Evolutionary conservation across 2,888 invertebrate genomes (phyloP).

Genomic region (Trichogramma dendrolimi): DNA sequence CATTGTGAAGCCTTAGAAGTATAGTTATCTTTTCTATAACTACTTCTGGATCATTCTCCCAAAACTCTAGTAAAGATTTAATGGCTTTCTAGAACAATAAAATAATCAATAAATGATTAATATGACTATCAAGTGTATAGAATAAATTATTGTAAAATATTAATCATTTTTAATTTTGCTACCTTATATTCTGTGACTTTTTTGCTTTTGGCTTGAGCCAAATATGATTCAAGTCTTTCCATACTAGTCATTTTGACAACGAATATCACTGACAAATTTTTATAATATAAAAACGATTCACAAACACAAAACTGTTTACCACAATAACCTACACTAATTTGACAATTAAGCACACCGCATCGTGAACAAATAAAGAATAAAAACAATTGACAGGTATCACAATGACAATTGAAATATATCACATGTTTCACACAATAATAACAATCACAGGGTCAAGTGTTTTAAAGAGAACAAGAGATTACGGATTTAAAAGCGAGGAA

Average conservation of each 20-base stretch:
- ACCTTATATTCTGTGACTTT: constrained; percentile 35
- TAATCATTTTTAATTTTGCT: constrained; percentile 13
- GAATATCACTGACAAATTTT: not conserved
- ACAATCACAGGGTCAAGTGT: no score
- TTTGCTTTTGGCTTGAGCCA: constrained; percentile 32
- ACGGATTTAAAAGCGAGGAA: no score
- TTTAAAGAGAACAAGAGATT: no score
- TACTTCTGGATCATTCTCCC: constrained; percentile 30
- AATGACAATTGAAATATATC: no score
- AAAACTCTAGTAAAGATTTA: constrained; percentile 33
- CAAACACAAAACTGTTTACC: not conserved
- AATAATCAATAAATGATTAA: not conserved
- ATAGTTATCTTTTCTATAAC: constrained; percentile 34
- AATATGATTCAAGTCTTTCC: constrained; percentile 24
- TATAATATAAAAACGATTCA: constrained; percentile 1
- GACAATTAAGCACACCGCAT: not conserved
- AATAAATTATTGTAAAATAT: not conserved
- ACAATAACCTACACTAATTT: constrained; percentile 12
- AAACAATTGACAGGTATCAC: no score
- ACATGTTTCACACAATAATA: no score
- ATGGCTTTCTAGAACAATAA: constrained; percentile 36
- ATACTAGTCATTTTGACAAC: constrained; percentile 19
- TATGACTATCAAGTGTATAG: not conserved
- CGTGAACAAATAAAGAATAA: not conserved
- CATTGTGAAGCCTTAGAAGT: constrained; percentile 27